phyloP scores from a whole-genome alignment of 2,797 vertebrate species.

The Spinus pinus region DNA sequence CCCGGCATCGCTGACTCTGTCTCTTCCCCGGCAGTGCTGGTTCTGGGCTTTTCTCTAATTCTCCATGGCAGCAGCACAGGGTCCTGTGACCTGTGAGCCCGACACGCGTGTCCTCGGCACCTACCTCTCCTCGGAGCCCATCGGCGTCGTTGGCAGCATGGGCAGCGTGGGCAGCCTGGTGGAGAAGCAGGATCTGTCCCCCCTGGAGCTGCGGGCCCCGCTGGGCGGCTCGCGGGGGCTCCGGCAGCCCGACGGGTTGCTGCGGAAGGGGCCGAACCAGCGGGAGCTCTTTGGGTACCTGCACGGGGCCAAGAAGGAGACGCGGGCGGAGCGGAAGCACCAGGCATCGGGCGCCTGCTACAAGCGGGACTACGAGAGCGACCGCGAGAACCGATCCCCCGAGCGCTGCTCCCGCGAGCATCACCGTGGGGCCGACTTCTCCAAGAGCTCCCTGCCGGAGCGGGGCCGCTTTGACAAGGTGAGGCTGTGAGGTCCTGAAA shows the following conservation, averaged over 20 bases:
- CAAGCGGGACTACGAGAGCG: slow-evolving; percentile 78
- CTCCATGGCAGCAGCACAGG: slow-evolving; percentile 96
- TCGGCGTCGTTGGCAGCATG: slow-evolving; percentile 82
- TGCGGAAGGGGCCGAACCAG: slow-evolving; percentile 90
- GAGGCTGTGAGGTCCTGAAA: neutral
- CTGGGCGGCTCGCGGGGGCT: slow-evolving; percentile 83
- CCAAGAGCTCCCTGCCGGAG: slow-evolving; percentile 91
- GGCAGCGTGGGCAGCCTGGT: slow-evolving; percentile 97
- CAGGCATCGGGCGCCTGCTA: slow-evolving; percentile 72
- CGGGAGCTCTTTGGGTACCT: slow-evolving; percentile 95
- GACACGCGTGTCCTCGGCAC: slow-evolving; percentile 78
- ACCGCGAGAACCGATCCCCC: slow-evolving; percentile 79
- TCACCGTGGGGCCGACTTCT: slow-evolving; percentile 87
- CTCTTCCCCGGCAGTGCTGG: slow-evolving; percentile 76
- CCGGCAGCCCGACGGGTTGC: slow-evolving; percentile 85
- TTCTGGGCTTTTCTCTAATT: slow-evolving; percentile 73
- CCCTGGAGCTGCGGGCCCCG: slow-evolving; percentile 78
- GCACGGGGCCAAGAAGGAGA: slow-evolving; percentile 90
- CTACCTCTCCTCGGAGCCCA: slow-evolving; percentile 64
- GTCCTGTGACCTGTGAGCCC: slow-evolving; percentile 84
- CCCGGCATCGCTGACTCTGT: neutral
- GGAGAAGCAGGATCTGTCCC: slow-evolving; percentile 87
- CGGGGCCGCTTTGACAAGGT: slow-evolving; percentile 84
- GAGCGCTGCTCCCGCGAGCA: slow-evolving; percentile 84
- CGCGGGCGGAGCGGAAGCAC: slow-evolving; percentile 79